Conservation (phyloP, 2,113 vertebrate species). For the Athene noctua region DNA sequence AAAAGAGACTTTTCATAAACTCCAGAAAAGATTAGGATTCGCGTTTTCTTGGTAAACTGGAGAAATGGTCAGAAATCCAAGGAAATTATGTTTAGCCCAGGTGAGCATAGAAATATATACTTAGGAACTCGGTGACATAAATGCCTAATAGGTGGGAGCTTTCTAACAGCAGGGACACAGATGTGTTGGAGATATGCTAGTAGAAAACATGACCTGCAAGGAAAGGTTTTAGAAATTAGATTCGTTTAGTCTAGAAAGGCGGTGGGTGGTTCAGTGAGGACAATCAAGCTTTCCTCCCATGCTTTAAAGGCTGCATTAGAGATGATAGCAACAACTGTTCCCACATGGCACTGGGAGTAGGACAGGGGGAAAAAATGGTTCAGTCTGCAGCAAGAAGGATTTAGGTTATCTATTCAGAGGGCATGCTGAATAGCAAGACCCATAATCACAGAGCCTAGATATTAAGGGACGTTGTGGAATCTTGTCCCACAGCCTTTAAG, state of each 20-base stretch:
- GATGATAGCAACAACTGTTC: background rate
- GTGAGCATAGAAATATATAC: background rate
- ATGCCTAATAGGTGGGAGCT: background rate
- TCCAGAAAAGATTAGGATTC: background rate
- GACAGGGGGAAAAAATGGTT: fast-evolving
- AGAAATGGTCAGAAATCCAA: background rate
- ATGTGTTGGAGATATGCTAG: background rate
- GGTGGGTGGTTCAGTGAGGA: background rate
- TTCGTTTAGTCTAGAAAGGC: background rate
- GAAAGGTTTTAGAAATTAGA: background rate
- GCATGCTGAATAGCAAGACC: background rate
- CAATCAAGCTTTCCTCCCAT: background rate
- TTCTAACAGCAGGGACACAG: background rate
- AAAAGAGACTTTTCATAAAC: background rate
- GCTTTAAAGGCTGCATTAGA: background rate
- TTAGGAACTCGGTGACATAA: background rate
- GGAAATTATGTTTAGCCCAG: background rate
- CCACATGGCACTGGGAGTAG: background rate
- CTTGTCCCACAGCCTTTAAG: background rate
- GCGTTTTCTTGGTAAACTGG: background rate
- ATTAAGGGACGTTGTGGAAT: background rate
- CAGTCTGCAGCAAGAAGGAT: background rate
- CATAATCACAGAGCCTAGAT: background rate
- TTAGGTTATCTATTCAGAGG: background rate
- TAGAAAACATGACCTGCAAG: background rate